Conservation (phyloP, 1,140 invertebrate genomes). For the Drepana arcuata region DNA sequence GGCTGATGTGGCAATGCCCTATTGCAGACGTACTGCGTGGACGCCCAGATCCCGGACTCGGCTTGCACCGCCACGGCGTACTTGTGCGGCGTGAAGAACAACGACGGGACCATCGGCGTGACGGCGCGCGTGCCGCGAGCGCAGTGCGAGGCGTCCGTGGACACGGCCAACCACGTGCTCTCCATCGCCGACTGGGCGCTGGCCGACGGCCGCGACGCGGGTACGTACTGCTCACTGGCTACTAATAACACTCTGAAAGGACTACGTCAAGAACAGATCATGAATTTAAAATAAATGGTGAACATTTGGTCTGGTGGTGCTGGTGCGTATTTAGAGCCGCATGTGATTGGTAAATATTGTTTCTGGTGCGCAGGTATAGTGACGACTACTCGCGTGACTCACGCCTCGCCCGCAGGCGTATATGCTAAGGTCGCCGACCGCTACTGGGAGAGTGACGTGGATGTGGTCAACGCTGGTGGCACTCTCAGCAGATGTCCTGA, state of each 20-base stretch:
- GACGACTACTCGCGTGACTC: no score
- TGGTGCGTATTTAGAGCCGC: no score
- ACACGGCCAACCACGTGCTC: constrained; percentile 69
- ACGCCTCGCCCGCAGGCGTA: no score
- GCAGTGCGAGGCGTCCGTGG: constrained; percentile 72
- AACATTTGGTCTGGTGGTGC: no score
- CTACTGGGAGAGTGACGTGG: constrained; percentile 23
- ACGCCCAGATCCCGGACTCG: constrained; percentile 84
- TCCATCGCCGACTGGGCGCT: constrained; percentile 83
- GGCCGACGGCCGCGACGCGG: constrained; percentile 72
- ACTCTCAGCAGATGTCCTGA: constrained; percentile 74
- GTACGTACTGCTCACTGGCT: no score
- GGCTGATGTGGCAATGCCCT: no score
- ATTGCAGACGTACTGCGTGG: constrained; percentile 83
- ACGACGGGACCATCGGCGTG: constrained; percentile 83
- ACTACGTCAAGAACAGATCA: no score
- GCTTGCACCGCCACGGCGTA: constrained; percentile 87
- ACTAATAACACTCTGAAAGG: no score
- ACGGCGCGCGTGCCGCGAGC: constrained; percentile 73
- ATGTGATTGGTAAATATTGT: no score
- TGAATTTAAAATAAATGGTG: no score
- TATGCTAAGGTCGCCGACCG: constrained; percentile 22
- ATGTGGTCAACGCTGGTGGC: constrained; percentile 9
- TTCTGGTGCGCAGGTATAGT: no score
- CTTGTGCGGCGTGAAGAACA: constrained; percentile 85